These are phyloP conservation scores for Alectura lathami DNA, from an alignment of 2,113 vertebrate species.

Conservation along the genomic window DNA sequence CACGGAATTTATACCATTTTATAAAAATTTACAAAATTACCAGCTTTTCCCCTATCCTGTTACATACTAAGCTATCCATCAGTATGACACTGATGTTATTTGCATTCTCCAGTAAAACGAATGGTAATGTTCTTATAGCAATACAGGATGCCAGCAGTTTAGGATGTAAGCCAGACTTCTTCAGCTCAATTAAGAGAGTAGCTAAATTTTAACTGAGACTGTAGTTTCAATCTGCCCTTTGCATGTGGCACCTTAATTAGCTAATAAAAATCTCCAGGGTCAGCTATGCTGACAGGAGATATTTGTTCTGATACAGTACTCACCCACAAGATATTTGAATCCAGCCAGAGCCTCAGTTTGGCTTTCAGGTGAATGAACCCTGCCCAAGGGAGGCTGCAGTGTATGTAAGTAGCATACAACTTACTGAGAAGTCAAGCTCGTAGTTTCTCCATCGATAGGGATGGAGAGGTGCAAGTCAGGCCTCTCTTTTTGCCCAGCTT, in stretches of 20 bases:
- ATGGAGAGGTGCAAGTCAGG: not conserved
- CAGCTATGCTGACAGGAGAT: not conserved
- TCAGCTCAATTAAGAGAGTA: not conserved
- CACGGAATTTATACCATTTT: not conserved
- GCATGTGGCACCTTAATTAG: not conserved
- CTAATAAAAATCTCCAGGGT: conserved; percentile 1
- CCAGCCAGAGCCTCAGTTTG: not conserved
- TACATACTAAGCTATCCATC: not conserved
- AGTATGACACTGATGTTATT: not conserved
- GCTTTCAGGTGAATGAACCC: not conserved
- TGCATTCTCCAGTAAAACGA: not conserved
- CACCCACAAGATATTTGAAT: not conserved
- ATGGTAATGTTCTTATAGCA: not conserved
- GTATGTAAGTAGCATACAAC: not conserved
- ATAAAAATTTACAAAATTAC: not conserved
- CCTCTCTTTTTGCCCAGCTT: not conserved
- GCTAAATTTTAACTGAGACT: not conserved
- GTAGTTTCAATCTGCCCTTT: conserved; percentile 13
- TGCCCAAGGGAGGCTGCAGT: not conserved
- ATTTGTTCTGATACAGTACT: not conserved
- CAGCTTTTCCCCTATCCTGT: not conserved
- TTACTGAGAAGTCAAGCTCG: not conserved
- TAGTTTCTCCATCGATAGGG: not conserved
- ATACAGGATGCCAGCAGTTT: not conserved
- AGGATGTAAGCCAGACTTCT: conserved; percentile 1